These are phyloP conservation scores for Ochlodes sylvanus DNA, from an alignment of 2,888 invertebrate species.

Conservation along the genomic window DNA sequence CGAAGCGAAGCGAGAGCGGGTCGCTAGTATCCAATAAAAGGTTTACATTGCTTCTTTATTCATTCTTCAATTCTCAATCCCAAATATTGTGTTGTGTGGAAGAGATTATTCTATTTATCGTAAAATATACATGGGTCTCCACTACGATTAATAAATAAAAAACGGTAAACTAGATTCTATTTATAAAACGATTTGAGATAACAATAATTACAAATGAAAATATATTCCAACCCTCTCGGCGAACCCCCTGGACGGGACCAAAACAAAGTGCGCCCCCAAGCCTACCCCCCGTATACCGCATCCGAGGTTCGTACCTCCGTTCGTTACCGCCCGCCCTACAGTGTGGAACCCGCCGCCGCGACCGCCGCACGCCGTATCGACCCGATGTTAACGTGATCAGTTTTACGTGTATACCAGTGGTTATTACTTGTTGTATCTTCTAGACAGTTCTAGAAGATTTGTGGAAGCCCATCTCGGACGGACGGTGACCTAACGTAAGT, in stretches of 20 bases:
- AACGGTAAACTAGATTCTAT: too few species aligned
- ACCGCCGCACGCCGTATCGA: conserved; percentile 66
- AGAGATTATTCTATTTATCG: too few species aligned
- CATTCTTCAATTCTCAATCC: too few species aligned
- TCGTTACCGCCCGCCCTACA: conserved; percentile 65
- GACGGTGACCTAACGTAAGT: neutral
- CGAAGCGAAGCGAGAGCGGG: too few species aligned
- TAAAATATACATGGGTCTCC: too few species aligned
- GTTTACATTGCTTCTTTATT: too few species aligned
- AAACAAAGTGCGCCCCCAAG: conserved; percentile 31
- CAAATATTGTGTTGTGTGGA: too few species aligned
- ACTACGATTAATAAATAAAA: too few species aligned
- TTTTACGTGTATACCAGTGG: conserved; percentile 46
- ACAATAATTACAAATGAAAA: conserved; percentile 25
- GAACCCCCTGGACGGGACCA: conserved; percentile 13
- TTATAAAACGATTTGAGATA: neutral
- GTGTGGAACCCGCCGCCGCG: conserved; percentile 58
- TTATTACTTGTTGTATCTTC: conserved; percentile 2
- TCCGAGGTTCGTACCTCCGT: conserved; percentile 47
- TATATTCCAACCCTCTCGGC: conserved; percentile 3
- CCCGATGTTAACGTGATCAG: conserved; percentile 59
- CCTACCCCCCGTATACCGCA: conserved; percentile 43
- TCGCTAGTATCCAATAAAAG: too few species aligned
- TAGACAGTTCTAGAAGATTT: neutral
- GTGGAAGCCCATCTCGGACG: neutral